Percentiles rank a stretch among this genome's conserved stretches.
Conservation (phyloP, 2,113 vertebrate species). For the Echinops telfairi region DNA sequence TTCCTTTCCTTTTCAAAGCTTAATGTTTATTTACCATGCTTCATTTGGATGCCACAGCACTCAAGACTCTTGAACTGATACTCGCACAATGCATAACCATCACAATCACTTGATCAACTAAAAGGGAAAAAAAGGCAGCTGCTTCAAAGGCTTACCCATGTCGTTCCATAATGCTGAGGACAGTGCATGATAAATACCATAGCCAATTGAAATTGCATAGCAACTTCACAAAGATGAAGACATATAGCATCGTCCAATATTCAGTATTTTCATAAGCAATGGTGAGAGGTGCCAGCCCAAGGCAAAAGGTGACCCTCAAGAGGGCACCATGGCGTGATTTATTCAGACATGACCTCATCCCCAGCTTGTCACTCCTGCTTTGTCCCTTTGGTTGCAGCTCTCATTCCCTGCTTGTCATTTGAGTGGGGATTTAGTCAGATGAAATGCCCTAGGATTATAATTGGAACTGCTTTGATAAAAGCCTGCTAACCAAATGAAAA, state of each 20-base stretch:
- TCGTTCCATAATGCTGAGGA: slow-evolving; percentile 48
- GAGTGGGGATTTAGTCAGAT: slow-evolving; percentile 47
- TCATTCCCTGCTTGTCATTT: neutral
- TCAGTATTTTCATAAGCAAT: slow-evolving; percentile 45
- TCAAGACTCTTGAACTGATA: slow-evolving; percentile 66
- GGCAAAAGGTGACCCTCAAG: slow-evolving; percentile 23
- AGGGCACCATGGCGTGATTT: neutral
- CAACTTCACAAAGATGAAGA: slow-evolving; percentile 54
- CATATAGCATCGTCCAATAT: neutral
- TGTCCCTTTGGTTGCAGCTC: neutral
- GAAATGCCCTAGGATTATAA: slow-evolving; percentile 31
- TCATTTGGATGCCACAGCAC: slow-evolving; percentile 51
- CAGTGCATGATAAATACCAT: slow-evolving; percentile 58
- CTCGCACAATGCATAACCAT: slow-evolving; percentile 64
- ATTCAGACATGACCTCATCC: neutral
- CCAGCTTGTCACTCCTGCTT: neutral
- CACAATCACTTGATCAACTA: slow-evolving; percentile 56
- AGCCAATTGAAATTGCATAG: slow-evolving; percentile 64
- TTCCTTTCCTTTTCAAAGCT: neutral
- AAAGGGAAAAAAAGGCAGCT: slow-evolving; percentile 40
- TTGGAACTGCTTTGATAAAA: slow-evolving; percentile 49
- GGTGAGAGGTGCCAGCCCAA: neutral
- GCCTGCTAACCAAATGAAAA: slow-evolving; percentile 48
- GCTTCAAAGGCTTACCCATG: slow-evolving; percentile 64
- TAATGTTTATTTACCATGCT: slow-evolving; percentile 65